Evolutionary conservation across 2,888 invertebrate species (phyloP).

Genomic region (Subacronicta megacephala): DNA sequence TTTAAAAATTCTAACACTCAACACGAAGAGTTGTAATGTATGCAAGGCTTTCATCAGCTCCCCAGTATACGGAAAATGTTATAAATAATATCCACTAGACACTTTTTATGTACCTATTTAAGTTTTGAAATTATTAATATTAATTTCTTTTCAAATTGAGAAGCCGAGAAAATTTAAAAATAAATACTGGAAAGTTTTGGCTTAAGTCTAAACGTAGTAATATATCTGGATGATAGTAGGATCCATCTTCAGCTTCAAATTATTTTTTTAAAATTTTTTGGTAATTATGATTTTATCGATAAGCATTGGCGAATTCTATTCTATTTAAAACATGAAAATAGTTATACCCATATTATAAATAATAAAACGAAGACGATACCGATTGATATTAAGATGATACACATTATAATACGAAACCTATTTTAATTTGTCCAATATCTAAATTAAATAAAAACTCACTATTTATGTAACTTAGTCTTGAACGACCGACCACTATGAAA

Average conservation of each 20-base stretch:
- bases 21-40: too few species aligned
- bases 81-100: too few species aligned
- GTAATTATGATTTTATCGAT: neutral
- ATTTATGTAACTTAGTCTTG: slow-evolving; percentile 15
- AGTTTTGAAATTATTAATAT: too few species aligned
- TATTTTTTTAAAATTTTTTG: too few species aligned
- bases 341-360: slow-evolving; percentile 41
- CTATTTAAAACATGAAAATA: slow-evolving; percentile 29
- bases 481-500: slow-evolving; percentile 23
- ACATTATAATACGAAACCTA: slow-evolving; percentile 15
- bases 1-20: too few species aligned
- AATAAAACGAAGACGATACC: slow-evolving; percentile 32
- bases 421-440: slow-evolving; percentile 11
- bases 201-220: neutral
- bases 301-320: neutral
- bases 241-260: neutral
- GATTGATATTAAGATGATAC: slow-evolving; percentile 17
- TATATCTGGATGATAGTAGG: neutral
- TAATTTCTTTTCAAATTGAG: neutral
- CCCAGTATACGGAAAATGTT: too few species aligned
- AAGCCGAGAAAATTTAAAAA: neutral
- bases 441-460: slow-evolving; percentile 36
- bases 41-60: neutral
- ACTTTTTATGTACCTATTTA: too few species aligned
- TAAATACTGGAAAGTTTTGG: too few species aligned